Percentiles rank a stretch among this genome's conserved stretches.
These are phyloP conservation scores for Anthopleura xanthogrammica DNA, from an alignment of 92 coral and sea anemone species.

Conservation along the genomic window DNA sequence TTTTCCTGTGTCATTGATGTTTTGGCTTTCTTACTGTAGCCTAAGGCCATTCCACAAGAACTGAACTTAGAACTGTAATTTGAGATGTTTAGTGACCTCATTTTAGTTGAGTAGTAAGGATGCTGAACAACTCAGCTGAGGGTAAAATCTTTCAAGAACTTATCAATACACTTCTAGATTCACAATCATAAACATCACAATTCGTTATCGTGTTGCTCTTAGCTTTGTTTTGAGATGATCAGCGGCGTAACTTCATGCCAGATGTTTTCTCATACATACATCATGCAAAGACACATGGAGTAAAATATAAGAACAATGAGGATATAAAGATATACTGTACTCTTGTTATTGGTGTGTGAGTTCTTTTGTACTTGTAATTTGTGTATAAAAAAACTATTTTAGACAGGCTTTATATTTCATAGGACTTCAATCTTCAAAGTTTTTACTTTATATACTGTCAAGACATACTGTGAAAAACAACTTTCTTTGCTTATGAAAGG, in stretches of 20 bases:
- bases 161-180: neutral
- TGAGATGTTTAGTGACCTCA: neutral
- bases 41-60: neutral
- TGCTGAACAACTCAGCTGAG: neutral
- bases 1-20: neutral
- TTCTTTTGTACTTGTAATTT: no score
- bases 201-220: neutral
- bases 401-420: no score
- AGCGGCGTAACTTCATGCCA: neutral
- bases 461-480: no score
- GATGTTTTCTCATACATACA: neutral
- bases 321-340: no score
- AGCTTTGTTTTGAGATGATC: neutral
- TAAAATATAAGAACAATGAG: neutral
- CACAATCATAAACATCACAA: neutral
- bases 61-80: neutral
- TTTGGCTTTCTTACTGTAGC: neutral
- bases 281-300: neutral
- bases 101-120: neutral
- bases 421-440: neutral
- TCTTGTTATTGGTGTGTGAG: no score
- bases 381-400: no score
- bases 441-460: no score
- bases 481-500: no score
- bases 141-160: neutral